Evolutionary conservation across 2,888 invertebrate species (phyloP).

Genomic region (Leptothorax acervorum): DNA sequence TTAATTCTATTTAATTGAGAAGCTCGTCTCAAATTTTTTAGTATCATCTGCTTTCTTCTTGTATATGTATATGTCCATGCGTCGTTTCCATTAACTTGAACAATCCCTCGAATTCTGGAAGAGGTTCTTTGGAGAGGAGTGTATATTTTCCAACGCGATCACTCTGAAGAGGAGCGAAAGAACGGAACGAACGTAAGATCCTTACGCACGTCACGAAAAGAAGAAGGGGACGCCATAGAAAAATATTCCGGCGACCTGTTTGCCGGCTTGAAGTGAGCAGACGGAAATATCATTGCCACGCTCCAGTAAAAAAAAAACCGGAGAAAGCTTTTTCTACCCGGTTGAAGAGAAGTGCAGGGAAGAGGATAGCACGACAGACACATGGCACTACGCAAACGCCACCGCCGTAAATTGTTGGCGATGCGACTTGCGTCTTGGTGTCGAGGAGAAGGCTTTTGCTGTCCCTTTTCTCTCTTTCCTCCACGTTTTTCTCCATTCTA

Average conservation of each 20-base stretch:
- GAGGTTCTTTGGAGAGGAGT: slow-evolving; percentile 14
- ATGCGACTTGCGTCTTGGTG: slow-evolving; percentile 73
- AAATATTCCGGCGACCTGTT: slow-evolving; percentile 71
- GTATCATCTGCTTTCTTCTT: not conserved
- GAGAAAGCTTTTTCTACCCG: slow-evolving; percentile 56
- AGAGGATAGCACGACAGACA: slow-evolving; percentile 68
- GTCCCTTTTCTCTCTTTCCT: slow-evolving; percentile 29
- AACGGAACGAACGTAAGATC: slow-evolving; percentile 10
- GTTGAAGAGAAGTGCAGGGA: slow-evolving; percentile 18
- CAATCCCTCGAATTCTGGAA: slow-evolving; percentile 31
- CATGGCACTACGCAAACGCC: slow-evolving; percentile 81
- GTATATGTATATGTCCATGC: not conserved
- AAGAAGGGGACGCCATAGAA: slow-evolving; percentile 59
- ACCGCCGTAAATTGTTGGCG: slow-evolving; percentile 80
- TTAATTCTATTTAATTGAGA: not conserved
- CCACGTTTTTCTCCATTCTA: slow-evolving; percentile 44
- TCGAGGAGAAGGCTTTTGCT: slow-evolving; percentile 58
- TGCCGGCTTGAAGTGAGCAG: slow-evolving; percentile 57
- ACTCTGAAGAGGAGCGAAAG: slow-evolving; percentile 6
- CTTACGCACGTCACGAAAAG: slow-evolving; percentile 27
- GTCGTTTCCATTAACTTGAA: not conserved
- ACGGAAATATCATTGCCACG: slow-evolving; percentile 79
- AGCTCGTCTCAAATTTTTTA: not conserved
- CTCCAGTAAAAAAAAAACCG: slow-evolving; percentile 58
- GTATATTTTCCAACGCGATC: slow-evolving; percentile 40